A percentile compares a stretch with the other conserved stretches of the same genome.
Evolutionary conservation across 2,888 invertebrate species (phyloP).

Genomic region (Andrena minutula): DNA sequence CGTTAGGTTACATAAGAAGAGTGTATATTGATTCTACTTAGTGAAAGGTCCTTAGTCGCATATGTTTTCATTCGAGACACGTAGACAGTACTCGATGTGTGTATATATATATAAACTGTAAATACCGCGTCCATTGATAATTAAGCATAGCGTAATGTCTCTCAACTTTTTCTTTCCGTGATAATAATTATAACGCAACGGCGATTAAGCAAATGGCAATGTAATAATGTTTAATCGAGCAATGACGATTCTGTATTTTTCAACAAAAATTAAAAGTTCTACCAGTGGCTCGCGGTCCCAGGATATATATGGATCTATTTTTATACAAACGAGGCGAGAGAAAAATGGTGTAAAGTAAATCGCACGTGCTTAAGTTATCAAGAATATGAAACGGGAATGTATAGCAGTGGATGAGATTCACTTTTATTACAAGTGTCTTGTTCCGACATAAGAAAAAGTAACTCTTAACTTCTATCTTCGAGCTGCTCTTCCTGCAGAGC

Average conservation of each 20-base stretch:
- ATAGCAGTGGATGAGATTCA: constrained; percentile 38
- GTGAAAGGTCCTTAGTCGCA: neutral
- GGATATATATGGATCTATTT: neutral
- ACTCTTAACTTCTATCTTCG: neutral
- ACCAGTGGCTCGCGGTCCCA: neutral
- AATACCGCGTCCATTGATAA: constrained; percentile 18
- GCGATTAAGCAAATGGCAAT: constrained; percentile 13
- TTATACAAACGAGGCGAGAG: neutral
- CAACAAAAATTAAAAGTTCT: constrained; percentile 33
- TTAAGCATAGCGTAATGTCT: neutral
- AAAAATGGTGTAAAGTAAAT: constrained; percentile 5
- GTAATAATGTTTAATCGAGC: neutral
- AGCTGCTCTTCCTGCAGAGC: constrained; percentile 1
- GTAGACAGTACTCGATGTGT: neutral
- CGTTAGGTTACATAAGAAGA: neutral
- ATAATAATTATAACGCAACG: constrained; percentile 17
- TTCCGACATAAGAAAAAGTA: neutral
- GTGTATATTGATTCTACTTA: neutral
- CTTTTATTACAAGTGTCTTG: constrained; percentile 34
- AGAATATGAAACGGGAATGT: constrained; percentile 54
- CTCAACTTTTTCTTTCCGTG: neutral
- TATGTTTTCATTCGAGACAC: neutral
- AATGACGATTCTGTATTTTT: constrained; percentile 47
- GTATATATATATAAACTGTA: constrained; percentile 23
- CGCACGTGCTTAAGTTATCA: constrained; percentile 50